Evolutionary conservation across 1,140 invertebrate genomes (phyloP).

Genomic region (Copidosoma floridanum): DNA sequence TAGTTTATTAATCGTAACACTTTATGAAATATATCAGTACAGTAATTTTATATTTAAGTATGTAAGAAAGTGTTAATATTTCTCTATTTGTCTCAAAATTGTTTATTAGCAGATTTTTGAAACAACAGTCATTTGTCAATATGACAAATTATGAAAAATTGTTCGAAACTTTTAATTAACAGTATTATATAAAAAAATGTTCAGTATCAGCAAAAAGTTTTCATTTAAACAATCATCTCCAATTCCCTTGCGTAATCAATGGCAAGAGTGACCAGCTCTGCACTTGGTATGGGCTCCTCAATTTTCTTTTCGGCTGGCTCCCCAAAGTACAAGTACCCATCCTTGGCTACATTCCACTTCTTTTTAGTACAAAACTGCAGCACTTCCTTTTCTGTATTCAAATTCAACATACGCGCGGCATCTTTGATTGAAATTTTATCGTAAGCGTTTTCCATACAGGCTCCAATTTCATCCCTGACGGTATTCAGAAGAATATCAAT

Average conservation of each 20-base stretch:
- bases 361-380: constrained; percentile 78
- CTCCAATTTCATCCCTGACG: constrained; percentile 93
- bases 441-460: constrained; percentile 95
- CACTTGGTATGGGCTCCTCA: constrained; percentile 83
- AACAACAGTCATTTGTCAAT: constrained; percentile 17
- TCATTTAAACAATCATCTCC: constrained; percentile 98
- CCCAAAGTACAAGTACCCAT: constrained; percentile 78
- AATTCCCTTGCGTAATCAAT: constrained; percentile 97
- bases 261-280: constrained; percentile 86
- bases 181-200: neutral
- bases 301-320: constrained; percentile 70
- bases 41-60: too few species aligned
- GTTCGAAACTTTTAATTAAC: neutral
- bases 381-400: constrained; percentile 73
- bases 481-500: constrained; percentile 96
- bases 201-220: too few species aligned
- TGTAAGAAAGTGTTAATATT: too few species aligned
- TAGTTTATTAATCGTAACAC: neutral
- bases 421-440: constrained; percentile 84
- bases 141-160: constrained; percentile 22
- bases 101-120: too few species aligned
- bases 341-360: constrained; percentile 77
- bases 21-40: too few species aligned
- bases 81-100: neutral
- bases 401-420: constrained; percentile 87